Percentiles rank a stretch among this genome's conserved stretches.
phyloP scores from a whole-genome alignment of 2,113 vertebrate species.

The Copsychus sechellarum region DNA sequence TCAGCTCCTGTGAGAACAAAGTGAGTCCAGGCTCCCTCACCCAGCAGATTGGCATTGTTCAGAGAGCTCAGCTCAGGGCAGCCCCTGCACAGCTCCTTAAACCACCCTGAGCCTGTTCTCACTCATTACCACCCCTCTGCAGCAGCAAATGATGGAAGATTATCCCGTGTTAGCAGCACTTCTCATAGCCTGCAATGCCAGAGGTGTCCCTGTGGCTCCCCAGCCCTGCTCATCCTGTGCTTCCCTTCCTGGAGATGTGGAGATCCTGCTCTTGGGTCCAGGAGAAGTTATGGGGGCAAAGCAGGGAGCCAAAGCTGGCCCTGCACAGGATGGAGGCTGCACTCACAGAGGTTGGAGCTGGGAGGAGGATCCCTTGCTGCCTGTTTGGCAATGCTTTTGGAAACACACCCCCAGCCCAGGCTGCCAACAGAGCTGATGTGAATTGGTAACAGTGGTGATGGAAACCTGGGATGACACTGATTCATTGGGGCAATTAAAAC shows the following conservation, averaged over 20 bases:
- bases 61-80: neutral
- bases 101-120: neutral
- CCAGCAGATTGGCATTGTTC: neutral
- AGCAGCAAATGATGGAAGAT: neutral
- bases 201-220: neutral
- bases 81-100: neutral
- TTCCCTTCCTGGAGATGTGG: accelerated
- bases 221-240: neutral
- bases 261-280: neutral
- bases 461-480: neutral
- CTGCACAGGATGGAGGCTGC: neutral
- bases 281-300: neutral
- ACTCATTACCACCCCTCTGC: neutral
- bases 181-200: neutral
- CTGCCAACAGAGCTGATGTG: neutral
- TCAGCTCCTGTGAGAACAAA: accelerated
- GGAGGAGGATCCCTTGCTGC: accelerated
- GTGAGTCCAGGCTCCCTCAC: accelerated
- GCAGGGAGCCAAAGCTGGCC: neutral
- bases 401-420: neutral
- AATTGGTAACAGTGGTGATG: accelerated
- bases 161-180: accelerated
- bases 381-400: neutral
- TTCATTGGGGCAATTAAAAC: neutral
- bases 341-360: accelerated